Percentiles rank a stretch among this genome's conserved stretches.
Evolutionary conservation across 2,888 invertebrate genomes (phyloP).

Genomic region (Temnothorax ravouxi): DNA sequence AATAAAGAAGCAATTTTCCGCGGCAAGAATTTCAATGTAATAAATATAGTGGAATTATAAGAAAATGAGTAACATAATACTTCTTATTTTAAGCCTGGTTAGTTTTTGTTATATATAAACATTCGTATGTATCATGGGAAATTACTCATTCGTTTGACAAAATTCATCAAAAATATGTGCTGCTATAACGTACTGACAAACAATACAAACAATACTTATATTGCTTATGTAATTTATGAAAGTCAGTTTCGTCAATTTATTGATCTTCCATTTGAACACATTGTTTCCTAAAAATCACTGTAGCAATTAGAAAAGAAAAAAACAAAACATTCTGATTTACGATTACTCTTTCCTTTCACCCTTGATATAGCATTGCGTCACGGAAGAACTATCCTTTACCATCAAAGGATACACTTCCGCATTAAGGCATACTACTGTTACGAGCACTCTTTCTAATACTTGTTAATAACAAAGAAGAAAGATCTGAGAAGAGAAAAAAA

Average conservation of each 20-base stretch:
- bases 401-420: constrained; percentile 52
- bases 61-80: not conserved
- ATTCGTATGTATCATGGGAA: not conserved
- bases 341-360: not conserved
- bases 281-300: not conserved
- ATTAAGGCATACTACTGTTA: constrained; percentile 19
- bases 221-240: not conserved
- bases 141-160: not conserved
- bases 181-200: not conserved
- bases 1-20: not conserved
- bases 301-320: not conserved
- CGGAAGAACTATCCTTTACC: not conserved
- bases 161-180: not conserved
- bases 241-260: not conserved
- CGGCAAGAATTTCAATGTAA: not conserved
- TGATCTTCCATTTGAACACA: not conserved
- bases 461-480: constrained; percentile 51
- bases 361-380: not conserved
- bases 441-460: constrained; percentile 49
- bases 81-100: not conserved
- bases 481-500: constrained; percentile 14
- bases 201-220: not conserved
- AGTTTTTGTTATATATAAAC: not conserved
- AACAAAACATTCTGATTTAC: not conserved
- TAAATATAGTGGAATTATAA: not conserved